These are phyloP conservation scores for Varroa destructor DNA, from an alignment of 1,140 invertebrate genomes.

Conservation along the genomic window DNA sequence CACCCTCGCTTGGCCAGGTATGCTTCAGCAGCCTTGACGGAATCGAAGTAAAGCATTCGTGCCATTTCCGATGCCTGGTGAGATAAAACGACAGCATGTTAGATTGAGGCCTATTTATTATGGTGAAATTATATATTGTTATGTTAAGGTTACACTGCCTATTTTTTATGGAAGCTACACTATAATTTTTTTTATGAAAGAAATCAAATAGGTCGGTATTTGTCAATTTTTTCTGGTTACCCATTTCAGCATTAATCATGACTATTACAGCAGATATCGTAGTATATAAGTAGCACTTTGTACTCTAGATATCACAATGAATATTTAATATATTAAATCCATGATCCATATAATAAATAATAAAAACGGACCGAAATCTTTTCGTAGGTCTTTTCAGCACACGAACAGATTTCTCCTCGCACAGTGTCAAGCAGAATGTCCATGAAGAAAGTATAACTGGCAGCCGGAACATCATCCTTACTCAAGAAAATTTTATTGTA, in stretches of 20 bases:
- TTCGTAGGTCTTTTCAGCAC: slow-evolving; percentile 89
- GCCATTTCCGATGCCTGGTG: slow-evolving; percentile 43
- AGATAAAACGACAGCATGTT: slow-evolving; percentile 28
- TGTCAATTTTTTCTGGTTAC: too few relatives aligned
- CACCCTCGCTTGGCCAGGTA: slow-evolving; percentile 16
- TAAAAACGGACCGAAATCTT: slow-evolving; percentile 56
- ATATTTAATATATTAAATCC: neutral
- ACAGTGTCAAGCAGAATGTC: slow-evolving; percentile 90
- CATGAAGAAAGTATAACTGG: slow-evolving; percentile 92
- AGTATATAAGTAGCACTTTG: too few relatives aligned
- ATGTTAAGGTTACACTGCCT: too few relatives aligned
- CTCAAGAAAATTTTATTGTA: slow-evolving; percentile 90
- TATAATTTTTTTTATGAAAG: too few relatives aligned
- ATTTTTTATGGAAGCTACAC: too few relatives aligned
- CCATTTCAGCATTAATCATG: too few relatives aligned
- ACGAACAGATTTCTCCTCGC: slow-evolving; percentile 84
- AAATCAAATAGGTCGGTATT: too few relatives aligned
- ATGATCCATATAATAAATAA: slow-evolving; percentile 17
- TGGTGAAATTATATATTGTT: too few relatives aligned
- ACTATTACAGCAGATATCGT: too few relatives aligned
- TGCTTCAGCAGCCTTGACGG: neutral
- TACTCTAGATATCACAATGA: neutral
- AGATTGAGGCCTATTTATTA: neutral
- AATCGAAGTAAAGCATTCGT: slow-evolving; percentile 26
- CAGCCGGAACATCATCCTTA: slow-evolving; percentile 86